Conservation (phyloP, 2,888 invertebrate species). For the Aphidoletes aphidimyza region DNA sequence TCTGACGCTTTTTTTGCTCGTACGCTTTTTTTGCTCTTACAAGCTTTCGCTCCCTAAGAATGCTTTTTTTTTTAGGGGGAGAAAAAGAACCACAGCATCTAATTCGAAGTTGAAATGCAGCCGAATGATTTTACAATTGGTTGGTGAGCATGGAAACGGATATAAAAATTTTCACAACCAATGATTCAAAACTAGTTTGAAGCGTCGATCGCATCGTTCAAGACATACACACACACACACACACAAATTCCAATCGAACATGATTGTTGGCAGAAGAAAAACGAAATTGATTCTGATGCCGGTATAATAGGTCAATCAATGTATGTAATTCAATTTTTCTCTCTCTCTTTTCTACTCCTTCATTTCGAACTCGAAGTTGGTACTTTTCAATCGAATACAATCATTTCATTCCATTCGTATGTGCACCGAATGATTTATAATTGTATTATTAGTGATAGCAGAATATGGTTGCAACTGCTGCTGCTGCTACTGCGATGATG, state of each 20-base stretch:
- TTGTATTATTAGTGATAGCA: slow-evolving; percentile 41
- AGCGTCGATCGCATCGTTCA: too few species aligned
- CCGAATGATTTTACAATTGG: neutral
- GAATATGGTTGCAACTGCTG: neutral
- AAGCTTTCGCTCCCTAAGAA: too few species aligned
- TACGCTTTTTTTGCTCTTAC: too few species aligned
- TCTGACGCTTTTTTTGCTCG: neutral
- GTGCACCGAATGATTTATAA: neutral
- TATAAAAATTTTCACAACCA: slow-evolving; percentile 1
- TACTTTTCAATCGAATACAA: neutral
- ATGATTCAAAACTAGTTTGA: neutral
- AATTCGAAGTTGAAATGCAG: neutral
- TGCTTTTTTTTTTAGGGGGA: too few species aligned
- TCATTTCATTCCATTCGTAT: slow-evolving; percentile 41
- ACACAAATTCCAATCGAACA: neutral
- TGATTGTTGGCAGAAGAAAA: slow-evolving; percentile 34
- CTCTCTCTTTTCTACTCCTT: neutral
- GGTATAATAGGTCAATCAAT: slow-evolving; percentile 53
- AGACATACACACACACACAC: too few species aligned
- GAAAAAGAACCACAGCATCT: neutral
- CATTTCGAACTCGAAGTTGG: neutral
- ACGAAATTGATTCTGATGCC: slow-evolving; percentile 37
- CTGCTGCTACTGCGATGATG: neutral
- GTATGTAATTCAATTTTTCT: slow-evolving; percentile 36
- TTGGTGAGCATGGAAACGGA: neutral